Base-by-base conservation (phyloP, 2,888 invertebrate species). In the Hemaris fuciformis region DNA sequence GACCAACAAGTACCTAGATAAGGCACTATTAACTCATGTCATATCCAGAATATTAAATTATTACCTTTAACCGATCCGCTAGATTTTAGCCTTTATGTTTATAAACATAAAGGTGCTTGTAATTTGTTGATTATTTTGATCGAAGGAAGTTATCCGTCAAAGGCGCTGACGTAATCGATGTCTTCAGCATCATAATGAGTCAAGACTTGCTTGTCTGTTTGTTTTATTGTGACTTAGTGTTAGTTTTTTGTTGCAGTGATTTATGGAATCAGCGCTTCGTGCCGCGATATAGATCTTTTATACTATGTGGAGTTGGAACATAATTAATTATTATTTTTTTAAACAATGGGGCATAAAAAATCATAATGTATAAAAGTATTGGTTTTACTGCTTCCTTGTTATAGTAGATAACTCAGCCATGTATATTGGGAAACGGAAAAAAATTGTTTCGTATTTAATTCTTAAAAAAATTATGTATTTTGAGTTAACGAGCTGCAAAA, bases 111-210 rank as follows among this genome's bases (percentile, higher is more conserved):
- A 27, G 53, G 10, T 18, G 15, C 27, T 53, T 31, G 15, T 53
- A 10, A 18, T 31, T 53, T 31, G 18, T 53, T 10, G 53, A 53
- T 53, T 31, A 53, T 53, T 53, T 53, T 31, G 53, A 31, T 31
- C 46, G 18, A 65, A 81, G 87, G 87, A 87, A 87, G 79, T 76
- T 71, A 86, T 87, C 81, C 77, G 74, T 87, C 86, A 87, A 70
- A 62, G 41, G 67, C 66, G 74, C 71, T 71, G 77, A 83, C 81
- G 73, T 72, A 79, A 81, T 81, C 76, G 80, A 84, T 81, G 82
- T 77, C 77, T 74, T 71, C 75, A 77, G 78, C 81, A 83, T 86
- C 76, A 75, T 80, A 85, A 87, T 81, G 77, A 80, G 75, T 71
- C 69, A 76, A 46, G 45, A 77, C 73, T 70, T 75, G 76, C 69